Evolutionary conservation across 2,113 vertebrate genomes (phyloP).

Genomic region (Lanius collurio): DNA sequence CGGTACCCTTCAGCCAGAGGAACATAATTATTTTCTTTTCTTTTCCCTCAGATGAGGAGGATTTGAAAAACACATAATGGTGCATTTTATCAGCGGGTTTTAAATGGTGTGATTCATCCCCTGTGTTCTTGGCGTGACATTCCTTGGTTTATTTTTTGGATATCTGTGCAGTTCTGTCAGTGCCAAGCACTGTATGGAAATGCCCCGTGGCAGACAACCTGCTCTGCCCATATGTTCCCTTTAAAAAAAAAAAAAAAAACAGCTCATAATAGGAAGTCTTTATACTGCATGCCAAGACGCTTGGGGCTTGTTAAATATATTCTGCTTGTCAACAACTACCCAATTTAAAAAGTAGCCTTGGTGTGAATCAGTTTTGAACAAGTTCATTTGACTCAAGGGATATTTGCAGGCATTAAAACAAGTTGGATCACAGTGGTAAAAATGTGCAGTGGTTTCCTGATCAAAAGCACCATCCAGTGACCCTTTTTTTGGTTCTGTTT

Average conservation of each 20-base stretch:
- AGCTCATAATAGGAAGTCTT: constrained; percentile 46
- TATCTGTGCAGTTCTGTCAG: background rate
- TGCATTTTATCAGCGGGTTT: background rate
- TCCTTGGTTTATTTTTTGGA: background rate
- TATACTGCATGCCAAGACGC: constrained; percentile 25
- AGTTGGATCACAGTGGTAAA: background rate
- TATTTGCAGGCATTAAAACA: constrained; percentile 29
- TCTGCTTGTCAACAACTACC: constrained; percentile 49
- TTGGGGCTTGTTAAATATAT: constrained; percentile 55
- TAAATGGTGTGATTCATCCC: constrained; percentile 26
- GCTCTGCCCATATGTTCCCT: constrained; percentile 52
- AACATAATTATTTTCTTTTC: background rate
- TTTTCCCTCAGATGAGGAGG: background rate
- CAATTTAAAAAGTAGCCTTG: constrained; percentile 16
- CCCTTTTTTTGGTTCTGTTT: background rate
- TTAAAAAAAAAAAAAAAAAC: background rate
- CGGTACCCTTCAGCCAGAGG: background rate
- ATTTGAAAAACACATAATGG: background rate
- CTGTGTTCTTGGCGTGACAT: background rate
- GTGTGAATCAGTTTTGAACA: constrained; percentile 44
- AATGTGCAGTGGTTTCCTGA: background rate
- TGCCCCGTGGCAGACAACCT: constrained; percentile 37
- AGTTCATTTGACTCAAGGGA: constrained; percentile 48
- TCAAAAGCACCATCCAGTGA: background rate
- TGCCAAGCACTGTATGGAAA: constrained; percentile 10